phyloP scores from a whole-genome alignment of 2,113 vertebrate species.

The Pundamilia nyererei region DNA sequence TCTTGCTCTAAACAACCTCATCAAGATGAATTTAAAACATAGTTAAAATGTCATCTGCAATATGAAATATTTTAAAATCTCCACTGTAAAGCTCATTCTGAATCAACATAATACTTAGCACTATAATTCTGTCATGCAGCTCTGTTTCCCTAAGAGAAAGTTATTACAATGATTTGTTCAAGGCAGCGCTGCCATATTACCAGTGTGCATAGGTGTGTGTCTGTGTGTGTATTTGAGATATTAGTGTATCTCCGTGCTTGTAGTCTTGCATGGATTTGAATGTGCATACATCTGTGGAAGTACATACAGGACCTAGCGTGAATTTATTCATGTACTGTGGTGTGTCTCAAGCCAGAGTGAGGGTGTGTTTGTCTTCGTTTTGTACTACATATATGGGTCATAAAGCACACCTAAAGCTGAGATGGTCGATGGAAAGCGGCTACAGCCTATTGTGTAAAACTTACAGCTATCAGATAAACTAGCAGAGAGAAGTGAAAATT shows the following conservation, averaged over 20 bases:
- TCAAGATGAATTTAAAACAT: constrained; percentile 49
- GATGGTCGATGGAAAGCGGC: constrained; percentile 16
- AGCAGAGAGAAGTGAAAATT: not conserved
- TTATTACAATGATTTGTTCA: constrained; percentile 48
- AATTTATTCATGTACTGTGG: not conserved
- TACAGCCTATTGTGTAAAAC: constrained; percentile 55
- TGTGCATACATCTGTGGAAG: not conserved
- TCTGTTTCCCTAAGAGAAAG: constrained; percentile 9
- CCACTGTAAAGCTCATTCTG: constrained; percentile 32
- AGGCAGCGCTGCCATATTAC: not conserved
- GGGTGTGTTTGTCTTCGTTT: not conserved
- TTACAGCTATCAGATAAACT: constrained; percentile 43
- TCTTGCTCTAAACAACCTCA: constrained; percentile 6
- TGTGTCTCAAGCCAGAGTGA: not conserved
- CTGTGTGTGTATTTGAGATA: not conserved
- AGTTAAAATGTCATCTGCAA: constrained; percentile 49
- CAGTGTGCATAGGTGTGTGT: not conserved
- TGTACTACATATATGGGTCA: not conserved
- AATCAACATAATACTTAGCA: constrained; percentile 45
- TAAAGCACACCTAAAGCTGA: constrained; percentile 40
- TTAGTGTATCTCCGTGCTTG: not conserved
- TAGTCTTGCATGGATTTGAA: not conserved
- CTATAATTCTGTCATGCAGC: constrained; percentile 41
- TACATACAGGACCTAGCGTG: not conserved
- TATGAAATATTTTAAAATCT: constrained; percentile 32